Base-by-base conservation (phyloP, 2,113 vertebrate genomes). In the Pantherophis guttatus region DNA sequence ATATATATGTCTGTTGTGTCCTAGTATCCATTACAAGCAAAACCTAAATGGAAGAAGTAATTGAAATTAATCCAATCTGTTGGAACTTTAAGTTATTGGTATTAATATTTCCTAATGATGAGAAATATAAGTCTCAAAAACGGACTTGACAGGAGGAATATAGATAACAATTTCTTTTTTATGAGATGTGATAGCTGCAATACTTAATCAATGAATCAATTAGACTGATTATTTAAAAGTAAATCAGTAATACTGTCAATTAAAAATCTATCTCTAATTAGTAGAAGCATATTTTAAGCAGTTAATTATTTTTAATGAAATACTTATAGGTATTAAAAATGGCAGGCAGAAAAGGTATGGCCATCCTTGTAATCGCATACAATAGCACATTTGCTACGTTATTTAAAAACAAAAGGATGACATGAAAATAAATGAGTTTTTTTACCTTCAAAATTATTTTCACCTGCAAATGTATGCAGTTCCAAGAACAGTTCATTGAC, bases 11-110 rank as follows among this genome's bases (percentile, higher is more conserved):
- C 98, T 99, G 98, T 86, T 99, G 98, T 62, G 99, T 99, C 96
- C 98, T 98, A 96, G 98, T 99, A 96, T 99, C 99, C 98, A 99
- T 98, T 96, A 99, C 98, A 97, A 99, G 97, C 95, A 99, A 98
- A 97, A 99, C 99, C 99, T 99, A 98, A 88, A 95, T 29, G 95
- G 94, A 94, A 94, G 50, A 88, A 94, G 3, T 19, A 94, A 95
- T 86, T 75, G 93, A 87, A 94, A 44, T 95, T 19, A 19, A 54
- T 87, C 12, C 12, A 92, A 92, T 65, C 24, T 39, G n/a, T 54
- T 13, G 6, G 86, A 70, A 65, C 24, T 48, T 70, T 39, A 9
- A 70, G 8, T 33, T 55, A 88, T 54, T 50, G 29, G 2, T 23
- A 88, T 87, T 62, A 87, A 53, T 48, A 88, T n/a, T 62, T 62